Percentiles rank a stretch among this genome's conserved stretches.
phyloP scores from a whole-genome alignment of 2,113 vertebrate genomes.

The Pogona vitticeps region DNA sequence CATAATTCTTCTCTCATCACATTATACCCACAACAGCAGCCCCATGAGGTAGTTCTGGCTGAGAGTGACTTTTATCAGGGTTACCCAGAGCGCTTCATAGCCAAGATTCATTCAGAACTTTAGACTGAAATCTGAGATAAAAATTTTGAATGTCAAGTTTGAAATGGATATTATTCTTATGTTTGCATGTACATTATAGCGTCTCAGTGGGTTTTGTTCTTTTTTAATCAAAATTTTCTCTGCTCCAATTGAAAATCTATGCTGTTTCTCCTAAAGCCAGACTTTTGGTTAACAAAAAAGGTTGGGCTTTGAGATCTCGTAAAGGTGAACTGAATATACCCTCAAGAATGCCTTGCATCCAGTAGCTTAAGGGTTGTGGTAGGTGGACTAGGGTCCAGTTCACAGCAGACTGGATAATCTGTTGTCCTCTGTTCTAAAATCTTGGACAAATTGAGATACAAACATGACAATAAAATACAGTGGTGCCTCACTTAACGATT shows the following conservation, averaged over 20 bases:
- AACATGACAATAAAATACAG: not conserved
- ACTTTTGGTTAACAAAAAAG: not conserved
- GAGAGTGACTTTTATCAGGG: too few relatives aligned
- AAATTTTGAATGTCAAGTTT: not conserved
- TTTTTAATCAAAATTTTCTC: not conserved
- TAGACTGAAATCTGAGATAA: not conserved
- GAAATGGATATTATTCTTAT: not conserved
- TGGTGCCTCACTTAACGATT: too few relatives aligned
- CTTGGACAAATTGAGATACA: not conserved
- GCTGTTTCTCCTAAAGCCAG: not conserved
- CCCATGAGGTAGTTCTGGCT: too few relatives aligned
- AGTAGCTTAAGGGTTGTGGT: not conserved
- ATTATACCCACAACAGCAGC: too few relatives aligned
- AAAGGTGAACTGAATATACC: not conserved
- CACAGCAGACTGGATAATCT: not conserved
- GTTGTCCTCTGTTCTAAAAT: not conserved
- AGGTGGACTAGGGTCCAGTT: not conserved
- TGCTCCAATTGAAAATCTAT: not conserved
- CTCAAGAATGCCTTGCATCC: not conserved
- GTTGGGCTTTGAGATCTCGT: not conserved
- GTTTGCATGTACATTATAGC: not conserved
- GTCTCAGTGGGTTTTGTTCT: not conserved
- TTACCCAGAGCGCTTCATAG: too few relatives aligned
- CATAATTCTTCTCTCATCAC: too few relatives aligned
- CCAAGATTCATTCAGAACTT: not conserved